Conservation (phyloP, 2,113 vertebrate species). For the Lepisosteus oculatus region DNA sequence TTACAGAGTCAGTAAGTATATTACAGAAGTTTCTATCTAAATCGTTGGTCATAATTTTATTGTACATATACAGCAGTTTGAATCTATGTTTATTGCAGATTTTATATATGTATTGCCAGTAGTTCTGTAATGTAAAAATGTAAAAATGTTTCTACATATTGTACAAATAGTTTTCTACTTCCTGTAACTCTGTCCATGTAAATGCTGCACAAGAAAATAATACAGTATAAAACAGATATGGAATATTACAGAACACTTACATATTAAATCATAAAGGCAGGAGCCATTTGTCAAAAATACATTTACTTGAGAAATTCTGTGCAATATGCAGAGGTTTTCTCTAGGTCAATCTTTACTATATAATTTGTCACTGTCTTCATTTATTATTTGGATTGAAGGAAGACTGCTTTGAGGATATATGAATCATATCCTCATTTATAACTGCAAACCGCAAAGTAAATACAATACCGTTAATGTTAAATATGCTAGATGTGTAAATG, state of each 20-base stretch:
- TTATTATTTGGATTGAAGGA: not conserved
- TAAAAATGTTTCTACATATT: too few relatives aligned
- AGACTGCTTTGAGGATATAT: not conserved
- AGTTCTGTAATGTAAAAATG: too few relatives aligned
- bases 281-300: constrained; percentile 9
- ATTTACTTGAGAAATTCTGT: not conserved
- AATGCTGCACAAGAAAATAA: not conserved
- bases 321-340: constrained; percentile 1
- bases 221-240: not conserved
- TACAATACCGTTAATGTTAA: too few relatives aligned
- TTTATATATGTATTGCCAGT: too few relatives aligned
- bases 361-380: constrained; percentile 8
- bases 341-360: constrained; percentile 3
- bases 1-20: too few relatives aligned
- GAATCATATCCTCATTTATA: constrained; percentile 2
- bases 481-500: not conserved
- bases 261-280: constrained; percentile 8
- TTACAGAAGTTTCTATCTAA: too few relatives aligned
- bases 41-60: too few relatives aligned
- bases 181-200: not conserved
- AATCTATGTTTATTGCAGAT: too few relatives aligned
- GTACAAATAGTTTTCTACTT: too few relatives aligned
- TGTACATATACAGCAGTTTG: too few relatives aligned
- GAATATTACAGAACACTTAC: not conserved
- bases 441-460: not conserved